Conservation (phyloP, 2,888 invertebrate genomes). For the Nipponacmea schrenckii region DNA sequence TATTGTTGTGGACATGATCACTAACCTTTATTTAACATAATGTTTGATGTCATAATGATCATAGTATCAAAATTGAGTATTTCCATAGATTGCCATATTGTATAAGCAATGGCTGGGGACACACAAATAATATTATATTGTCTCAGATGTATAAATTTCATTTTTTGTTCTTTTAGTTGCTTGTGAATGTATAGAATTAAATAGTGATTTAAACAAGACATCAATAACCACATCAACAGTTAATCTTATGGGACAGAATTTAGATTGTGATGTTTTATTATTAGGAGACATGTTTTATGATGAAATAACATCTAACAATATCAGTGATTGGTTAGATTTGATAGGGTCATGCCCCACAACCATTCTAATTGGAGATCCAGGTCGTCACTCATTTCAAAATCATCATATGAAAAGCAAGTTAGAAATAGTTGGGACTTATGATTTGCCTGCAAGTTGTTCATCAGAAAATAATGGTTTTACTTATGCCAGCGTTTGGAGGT, state of each 20-base stretch:
- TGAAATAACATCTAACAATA: constrained; percentile 49
- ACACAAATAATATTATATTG: no score
- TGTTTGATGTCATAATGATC: no score
- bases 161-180: constrained; percentile 54
- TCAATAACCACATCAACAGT: constrained; percentile 75
- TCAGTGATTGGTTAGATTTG: constrained; percentile 46
- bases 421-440: constrained; percentile 36
- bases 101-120: no score
- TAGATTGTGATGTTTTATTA: constrained; percentile 73
- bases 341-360: constrained; percentile 28
- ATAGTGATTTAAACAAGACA: constrained; percentile 53
- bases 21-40: no score
- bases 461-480: constrained; percentile 53
- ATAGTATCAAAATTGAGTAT: no score
- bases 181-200: constrained; percentile 53
- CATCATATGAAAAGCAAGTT: constrained; percentile 45
- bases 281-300: constrained; percentile 80
- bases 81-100: no score
- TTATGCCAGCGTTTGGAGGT: constrained; percentile 45
- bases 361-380: constrained; percentile 62
- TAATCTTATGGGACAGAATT: constrained; percentile 49
- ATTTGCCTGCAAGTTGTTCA: constrained; percentile 36
- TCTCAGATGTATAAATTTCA: no score
- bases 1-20: no score
- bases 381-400: constrained; percentile 42